Evolutionary conservation across 2,797 vertebrate genomes (phyloP).

Genomic region (Graptemys geographica): DNA sequence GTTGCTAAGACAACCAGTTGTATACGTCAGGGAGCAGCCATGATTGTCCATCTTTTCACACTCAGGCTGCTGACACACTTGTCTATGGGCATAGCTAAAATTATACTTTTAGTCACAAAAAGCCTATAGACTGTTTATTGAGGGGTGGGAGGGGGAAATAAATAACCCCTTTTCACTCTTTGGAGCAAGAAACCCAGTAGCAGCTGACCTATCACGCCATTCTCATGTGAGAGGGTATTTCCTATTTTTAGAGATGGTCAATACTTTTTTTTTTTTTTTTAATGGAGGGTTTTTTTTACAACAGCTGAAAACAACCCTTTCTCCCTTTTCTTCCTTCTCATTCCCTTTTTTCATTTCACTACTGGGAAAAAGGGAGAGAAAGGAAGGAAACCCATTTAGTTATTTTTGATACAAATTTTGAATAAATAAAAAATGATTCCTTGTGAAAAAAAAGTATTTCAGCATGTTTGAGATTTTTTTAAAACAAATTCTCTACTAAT

Average conservation of each 20-base stretch:
- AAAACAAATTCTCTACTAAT: too few relatives aligned
- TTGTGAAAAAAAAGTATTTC: neutral
- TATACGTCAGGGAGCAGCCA: neutral
- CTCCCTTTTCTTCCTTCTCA: neutral
- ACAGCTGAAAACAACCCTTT: fast-evolving
- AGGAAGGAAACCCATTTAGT: neutral
- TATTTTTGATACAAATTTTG: neutral
- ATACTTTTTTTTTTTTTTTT: neutral
- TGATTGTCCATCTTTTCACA: neutral
- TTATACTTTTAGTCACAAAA: fast-evolving
- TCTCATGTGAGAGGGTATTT: neutral
- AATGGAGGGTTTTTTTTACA: neutral
- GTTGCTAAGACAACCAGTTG: neutral
- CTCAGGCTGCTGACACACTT: neutral
- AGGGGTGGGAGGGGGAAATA: fast-evolving
- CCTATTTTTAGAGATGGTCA: fast-evolving
- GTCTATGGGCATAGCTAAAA: fast-evolving
- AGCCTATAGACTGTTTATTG: fast-evolving
- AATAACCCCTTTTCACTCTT: too few relatives aligned
- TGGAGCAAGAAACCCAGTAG: neutral
- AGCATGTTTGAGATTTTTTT: neutral
- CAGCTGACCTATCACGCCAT: neutral
- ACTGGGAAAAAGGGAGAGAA: fast-evolving
- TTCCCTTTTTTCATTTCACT: fast-evolving
- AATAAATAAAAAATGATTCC: neutral